Evolutionary conservation across 2,113 vertebrate species (phyloP), one percentile per base, ranked within the genome.

Genomic region (Callipepla squamata): DNA sequence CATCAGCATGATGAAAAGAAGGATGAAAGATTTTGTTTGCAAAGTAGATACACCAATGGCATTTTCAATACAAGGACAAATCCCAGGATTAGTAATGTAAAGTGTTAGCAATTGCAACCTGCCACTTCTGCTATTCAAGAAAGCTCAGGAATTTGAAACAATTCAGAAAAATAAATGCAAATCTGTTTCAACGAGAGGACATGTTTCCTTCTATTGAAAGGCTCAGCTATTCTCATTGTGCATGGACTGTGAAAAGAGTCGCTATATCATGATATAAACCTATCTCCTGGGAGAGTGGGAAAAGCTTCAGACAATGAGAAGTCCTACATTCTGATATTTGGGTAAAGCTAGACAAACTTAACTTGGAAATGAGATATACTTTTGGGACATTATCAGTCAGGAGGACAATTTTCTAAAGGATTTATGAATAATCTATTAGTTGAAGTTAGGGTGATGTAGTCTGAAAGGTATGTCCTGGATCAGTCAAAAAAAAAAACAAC

Each of bases 1-100:
- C 59, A 87, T 74, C 76, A 90, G 59, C 63, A 77, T 47, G 70
- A 88, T 66, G 76, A 96, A 90, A 90, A 21, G 40, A 87, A 93
- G 42, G 72, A 87, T 85, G 79, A 91, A 93, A 85, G 5, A 19
- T 87, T 89, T 73, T 94, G 19, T 85, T 78, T 81, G 76, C 68
- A 70, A 90, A 93, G 38, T 21, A 85, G 66, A 65, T 48, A 32
- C 51, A 66, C 38, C 42, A n/a, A 90, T 28, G 11, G 59, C 87
- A 28, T n/a, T 59, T 22, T 38, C 50, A 87, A 13, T 47, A 57
- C 59, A 85, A 79, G 57, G 62, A 21, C 36, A 89, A 92, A 40
- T 44, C 17, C 25, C 30, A 63, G 74, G 34, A 45, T 77, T 58
- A 72, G n/a, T 16, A 48, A n/a, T 25, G 13, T 58, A 61, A 66